Evolutionary conservation across 1,140 invertebrate species (phyloP), one percentile per base, ranked within the genome.

Genomic region (Latrodectus geometricus): DNA sequence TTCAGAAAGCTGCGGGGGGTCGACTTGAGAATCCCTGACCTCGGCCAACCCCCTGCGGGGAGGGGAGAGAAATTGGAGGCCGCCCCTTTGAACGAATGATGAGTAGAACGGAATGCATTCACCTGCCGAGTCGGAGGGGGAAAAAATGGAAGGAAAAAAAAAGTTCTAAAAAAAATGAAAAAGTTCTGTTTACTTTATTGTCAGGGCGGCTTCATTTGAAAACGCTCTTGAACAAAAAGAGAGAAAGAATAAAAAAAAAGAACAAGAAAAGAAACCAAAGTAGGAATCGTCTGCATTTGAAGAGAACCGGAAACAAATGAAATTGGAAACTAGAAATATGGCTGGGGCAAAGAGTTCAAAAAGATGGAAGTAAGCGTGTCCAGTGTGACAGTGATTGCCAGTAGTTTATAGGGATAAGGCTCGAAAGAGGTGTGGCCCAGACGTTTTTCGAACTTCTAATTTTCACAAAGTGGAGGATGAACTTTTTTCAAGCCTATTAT

Each of bases 151-250:
- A 61, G 8, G 11, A 61, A 14, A 61, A 61, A 12, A 61, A 61
- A 12, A 50, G 48, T 15, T 48, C 48, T 14, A 73, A 14, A 17
- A 20, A 14, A 21, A 12, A 73, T 15, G 9, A 23, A 50, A 73
- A 73, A 73, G 12, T 23, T 73, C 23, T 73, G 70, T 73, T 73
- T 73, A 73, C 48, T 69, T 73, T 73, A 73, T 73, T 23, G 70
- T 73, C 35, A 14, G 48, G 14, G 35, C n/a, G n/a, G 70, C 12
- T 73, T 61, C 54, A 61, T 61, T 61, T 61, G 54, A 61, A 61
- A 61, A 65, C 9, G 2, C 9, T 20, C 9, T n/a, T 21, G 68
- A 23, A 69, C 17, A 69, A 20, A 69, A 21, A 15, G n/a, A 69
- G 9, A 69, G 12, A 69, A 20, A 23, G 11, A 69, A 8, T 3